Evolutionary conservation across 2,797 vertebrate species (phyloP), one percentile per base, ranked within the genome.

Genomic region (Lemur catta): DNA sequence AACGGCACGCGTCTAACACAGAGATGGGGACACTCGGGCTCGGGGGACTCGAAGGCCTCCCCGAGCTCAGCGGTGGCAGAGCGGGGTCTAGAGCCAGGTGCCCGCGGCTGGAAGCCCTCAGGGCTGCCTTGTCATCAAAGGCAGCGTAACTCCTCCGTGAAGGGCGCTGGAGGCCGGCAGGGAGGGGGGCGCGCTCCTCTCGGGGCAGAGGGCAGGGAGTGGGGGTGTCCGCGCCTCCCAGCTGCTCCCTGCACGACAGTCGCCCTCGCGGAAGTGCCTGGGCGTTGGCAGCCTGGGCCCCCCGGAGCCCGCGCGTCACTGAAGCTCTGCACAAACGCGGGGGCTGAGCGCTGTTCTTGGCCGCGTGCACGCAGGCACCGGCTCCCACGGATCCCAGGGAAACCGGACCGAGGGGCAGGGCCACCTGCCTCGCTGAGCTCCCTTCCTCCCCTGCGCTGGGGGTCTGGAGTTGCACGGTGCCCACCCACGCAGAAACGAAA

Each of bases 261-360:
- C 6, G 22, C 48, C 80, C 46, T 65, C 87, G 41, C 0, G 0
- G 76, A 89, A 93, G 78, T 14, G 12, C 63, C 48, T 78, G 85
- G 84, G 74, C 6, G 41, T 74, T 61, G 91, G 84, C 85, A 87
- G 72, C 8, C 86, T 76, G 71, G 72, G 82, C 30, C 18, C 48
- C 76, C 35, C 52, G 67, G 84, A 50, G n/a, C 75, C 59, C 84
- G 3, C 28, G 9, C 4, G 18, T 81, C 93, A 69, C 38, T 14
- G 4, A 5, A 0, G 41, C 28, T 72, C 81, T 72, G 82, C 57
- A 75, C 35, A 79, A 50, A 86, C 89, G 87, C 41, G 85, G 85
- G 89, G 63, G 59, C 69, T 26, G 74, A 79, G 43, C 61, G 88
- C 82, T 93, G 89, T 63, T 91, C 82, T 89, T 72, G 88, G 96